Percentiles rank a stretch among this genome's conserved stretches.
Evolutionary conservation across 2,888 invertebrate genomes (phyloP).

Genomic region (Cancer borealis): DNA sequence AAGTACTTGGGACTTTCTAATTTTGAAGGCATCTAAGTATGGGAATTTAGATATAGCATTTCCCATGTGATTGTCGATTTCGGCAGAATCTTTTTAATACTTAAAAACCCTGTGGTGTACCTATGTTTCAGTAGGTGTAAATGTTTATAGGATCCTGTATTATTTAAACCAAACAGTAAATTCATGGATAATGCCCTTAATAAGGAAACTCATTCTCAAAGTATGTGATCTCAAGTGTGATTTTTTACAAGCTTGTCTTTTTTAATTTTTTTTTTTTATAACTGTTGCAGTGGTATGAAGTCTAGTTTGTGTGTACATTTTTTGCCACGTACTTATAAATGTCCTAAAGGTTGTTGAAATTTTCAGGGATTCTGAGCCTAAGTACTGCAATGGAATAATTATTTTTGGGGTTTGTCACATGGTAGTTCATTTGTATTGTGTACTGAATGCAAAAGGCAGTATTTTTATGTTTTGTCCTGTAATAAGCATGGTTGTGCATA

Average conservation of each 20-base stretch:
- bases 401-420: slow-evolving; percentile 39
- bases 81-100: slow-evolving; percentile 62
- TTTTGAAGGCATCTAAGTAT: slow-evolving; percentile 61
- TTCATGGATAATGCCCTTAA: slow-evolving; percentile 63
- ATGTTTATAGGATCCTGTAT: slow-evolving; percentile 65
- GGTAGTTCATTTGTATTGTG: slow-evolving; percentile 57
- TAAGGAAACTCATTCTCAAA: slow-evolving; percentile 73
- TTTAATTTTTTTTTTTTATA: slow-evolving; percentile 64
- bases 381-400: slow-evolving; percentile 60
- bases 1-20: slow-evolving; percentile 49
- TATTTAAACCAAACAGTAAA: slow-evolving; percentile 58
- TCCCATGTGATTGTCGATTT: slow-evolving; percentile 67
- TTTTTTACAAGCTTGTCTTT: slow-evolving; percentile 71
- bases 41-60: slow-evolving; percentile 56
- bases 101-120: slow-evolving; percentile 69
- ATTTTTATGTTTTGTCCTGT: slow-evolving; percentile 53
- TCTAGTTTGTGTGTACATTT: slow-evolving; percentile 65
- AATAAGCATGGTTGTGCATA: slow-evolving; percentile 54
- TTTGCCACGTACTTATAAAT: slow-evolving; percentile 72
- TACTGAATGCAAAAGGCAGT: slow-evolving; percentile 39
- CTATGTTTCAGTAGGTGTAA: slow-evolving; percentile 72
- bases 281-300: slow-evolving; percentile 69
- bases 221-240: slow-evolving; percentile 76
- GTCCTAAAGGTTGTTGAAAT: slow-evolving; percentile 73
- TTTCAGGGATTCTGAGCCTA: slow-evolving; percentile 71